Evolutionary conservation across 1,140 invertebrate species (phyloP).

Genomic region (Melipona quadrifasciata): DNA sequence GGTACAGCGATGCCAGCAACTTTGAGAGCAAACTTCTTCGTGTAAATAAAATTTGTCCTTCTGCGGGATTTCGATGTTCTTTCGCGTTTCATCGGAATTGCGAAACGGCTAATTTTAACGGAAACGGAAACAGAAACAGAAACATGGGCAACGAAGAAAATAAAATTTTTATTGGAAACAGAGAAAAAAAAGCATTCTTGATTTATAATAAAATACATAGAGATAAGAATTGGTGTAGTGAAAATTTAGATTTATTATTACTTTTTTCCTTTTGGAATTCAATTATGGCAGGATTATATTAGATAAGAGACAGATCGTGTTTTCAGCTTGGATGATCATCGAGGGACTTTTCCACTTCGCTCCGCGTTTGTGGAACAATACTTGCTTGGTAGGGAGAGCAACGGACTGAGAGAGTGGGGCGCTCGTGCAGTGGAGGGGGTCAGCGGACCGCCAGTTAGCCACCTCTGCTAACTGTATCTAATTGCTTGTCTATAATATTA

Average conservation of each 20-base stretch:
- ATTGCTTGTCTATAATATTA: not conserved
- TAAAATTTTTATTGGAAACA: too few species aligned
- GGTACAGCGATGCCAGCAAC: too few species aligned
- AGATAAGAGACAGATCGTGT: not conserved
- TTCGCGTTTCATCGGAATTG: not conserved
- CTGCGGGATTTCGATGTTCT: too few species aligned
- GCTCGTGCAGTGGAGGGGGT: too few species aligned
- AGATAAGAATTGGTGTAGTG: not conserved
- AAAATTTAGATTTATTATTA: not conserved
- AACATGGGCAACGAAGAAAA: too few species aligned
- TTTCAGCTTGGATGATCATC: not conserved
- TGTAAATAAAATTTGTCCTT: not conserved
- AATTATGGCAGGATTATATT: not conserved
- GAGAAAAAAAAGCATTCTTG: not conserved
- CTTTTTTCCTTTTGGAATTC: not conserved
- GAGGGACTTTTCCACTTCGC: not conserved
- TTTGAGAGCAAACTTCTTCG: not conserved
- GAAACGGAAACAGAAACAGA: too few species aligned
- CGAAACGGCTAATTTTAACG: too few species aligned
- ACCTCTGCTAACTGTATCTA: not conserved
- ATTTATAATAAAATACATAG: not conserved
- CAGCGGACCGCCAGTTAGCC: too few species aligned
- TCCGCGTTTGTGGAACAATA: not conserved
- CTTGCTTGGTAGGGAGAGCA: too few species aligned
- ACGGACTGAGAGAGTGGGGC: too few species aligned